phyloP scores from a whole-genome alignment of 2,888 invertebrate species.

The Nomada fabriciana region DNA sequence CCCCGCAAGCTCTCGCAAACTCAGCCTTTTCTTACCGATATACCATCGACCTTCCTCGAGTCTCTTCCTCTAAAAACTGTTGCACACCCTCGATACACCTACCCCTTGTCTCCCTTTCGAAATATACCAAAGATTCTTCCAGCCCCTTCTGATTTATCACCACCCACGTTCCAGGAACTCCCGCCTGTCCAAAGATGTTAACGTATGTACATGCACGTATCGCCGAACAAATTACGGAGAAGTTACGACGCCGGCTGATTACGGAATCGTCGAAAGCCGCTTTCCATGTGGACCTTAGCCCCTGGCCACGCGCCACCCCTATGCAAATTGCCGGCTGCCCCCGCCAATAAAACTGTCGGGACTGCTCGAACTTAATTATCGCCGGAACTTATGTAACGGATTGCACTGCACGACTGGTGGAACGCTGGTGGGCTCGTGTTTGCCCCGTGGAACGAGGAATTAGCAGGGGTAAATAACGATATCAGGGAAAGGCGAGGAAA shows the following conservation, averaged over 20 bases:
- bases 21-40: too few species aligned
- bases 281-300: constrained; percentile 32
- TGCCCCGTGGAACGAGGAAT: constrained; percentile 32
- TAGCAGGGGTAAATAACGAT: constrained; percentile 54
- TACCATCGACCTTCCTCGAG: too few species aligned
- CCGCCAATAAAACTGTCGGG: constrained; percentile 67
- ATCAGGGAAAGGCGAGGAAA: constrained; percentile 5
- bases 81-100: too few species aligned
- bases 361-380: constrained; percentile 67
- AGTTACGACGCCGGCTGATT: neutral
- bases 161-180: too few species aligned
- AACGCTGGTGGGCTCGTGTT: constrained; percentile 29
- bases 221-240: constrained; percentile 8
- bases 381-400: constrained; percentile 58
- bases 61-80: too few species aligned
- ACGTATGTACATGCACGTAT: constrained; percentile 3
- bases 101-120: too few species aligned
- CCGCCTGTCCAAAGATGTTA: too few species aligned
- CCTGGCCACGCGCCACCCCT: constrained; percentile 49
- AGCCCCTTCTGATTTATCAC: too few species aligned
- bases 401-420: constrained; percentile 29
- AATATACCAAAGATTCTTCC: too few species aligned
- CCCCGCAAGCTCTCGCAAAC: too few species aligned
- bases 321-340: constrained; percentile 60
- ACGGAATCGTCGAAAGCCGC: constrained; percentile 20